A percentile compares a stretch with the other conserved stretches of the same genome.
Evolutionary conservation across 2,888 invertebrate genomes (phyloP).

Genomic region (Spisula subtruncata): DNA sequence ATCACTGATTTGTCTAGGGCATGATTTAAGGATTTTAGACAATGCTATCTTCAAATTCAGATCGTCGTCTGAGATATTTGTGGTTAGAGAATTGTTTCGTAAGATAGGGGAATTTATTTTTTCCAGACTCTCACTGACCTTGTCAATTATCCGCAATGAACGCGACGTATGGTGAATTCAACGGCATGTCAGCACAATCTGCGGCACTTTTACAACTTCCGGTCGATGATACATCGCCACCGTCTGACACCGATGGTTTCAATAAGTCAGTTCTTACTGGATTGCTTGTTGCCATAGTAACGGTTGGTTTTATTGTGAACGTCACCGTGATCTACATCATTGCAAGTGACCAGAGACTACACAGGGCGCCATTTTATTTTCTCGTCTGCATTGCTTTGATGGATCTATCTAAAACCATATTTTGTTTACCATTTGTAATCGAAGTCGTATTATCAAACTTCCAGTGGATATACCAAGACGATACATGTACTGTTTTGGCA

Average conservation of each 20-base stretch:
- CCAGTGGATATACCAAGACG: slow-evolving; percentile 81
- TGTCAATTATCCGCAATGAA: background rate
- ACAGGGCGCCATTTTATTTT: slow-evolving; percentile 85
- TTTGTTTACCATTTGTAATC: slow-evolving; percentile 84
- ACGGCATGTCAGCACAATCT: background rate
- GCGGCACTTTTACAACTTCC: background rate
- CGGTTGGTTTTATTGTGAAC: slow-evolving; percentile 77
- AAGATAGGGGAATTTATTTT: background rate
- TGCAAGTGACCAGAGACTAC: slow-evolving; percentile 78
- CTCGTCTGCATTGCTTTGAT: slow-evolving; percentile 82
- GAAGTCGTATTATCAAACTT: slow-evolving; percentile 82
- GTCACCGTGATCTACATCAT: slow-evolving; percentile 76
- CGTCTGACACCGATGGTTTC: slow-evolving; percentile 26
- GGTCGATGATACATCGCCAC: background rate
- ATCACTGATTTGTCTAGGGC: background rate
- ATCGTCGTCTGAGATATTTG: background rate
- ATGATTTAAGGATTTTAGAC: background rate
- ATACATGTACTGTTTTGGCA: slow-evolving; percentile 83
- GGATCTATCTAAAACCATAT: slow-evolving; percentile 81
- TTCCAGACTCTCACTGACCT: background rate
- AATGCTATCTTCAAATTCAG: too few species aligned
- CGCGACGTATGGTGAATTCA: background rate
- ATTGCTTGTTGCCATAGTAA: slow-evolving; percentile 72
- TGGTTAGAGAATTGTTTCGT: background rate
- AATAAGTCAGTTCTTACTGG: slow-evolving; percentile 60